Conservation (phyloP, 2,797 vertebrate species). For the Karalla daura region DNA sequence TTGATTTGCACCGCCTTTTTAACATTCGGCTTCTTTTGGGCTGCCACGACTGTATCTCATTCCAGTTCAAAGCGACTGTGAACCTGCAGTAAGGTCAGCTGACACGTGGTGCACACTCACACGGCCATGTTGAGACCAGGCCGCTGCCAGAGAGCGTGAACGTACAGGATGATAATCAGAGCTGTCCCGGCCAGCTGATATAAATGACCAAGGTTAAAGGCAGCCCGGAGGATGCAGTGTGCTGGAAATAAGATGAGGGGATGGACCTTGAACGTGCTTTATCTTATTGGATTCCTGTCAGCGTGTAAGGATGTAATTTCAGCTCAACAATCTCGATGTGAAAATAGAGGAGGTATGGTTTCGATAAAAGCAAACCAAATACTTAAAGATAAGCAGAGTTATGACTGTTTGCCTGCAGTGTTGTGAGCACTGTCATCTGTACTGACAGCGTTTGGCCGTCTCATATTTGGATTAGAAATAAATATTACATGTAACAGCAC, state of each 20-base stretch:
- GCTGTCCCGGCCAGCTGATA: constrained; percentile 32
- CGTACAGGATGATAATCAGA: constrained; percentile 44
- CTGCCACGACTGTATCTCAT: constrained; percentile 41
- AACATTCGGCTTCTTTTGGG: constrained; percentile 35
- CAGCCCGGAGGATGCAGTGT: background rate
- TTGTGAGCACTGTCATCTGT: too few species aligned
- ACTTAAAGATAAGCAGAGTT: background rate
- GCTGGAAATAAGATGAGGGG: constrained; percentile 32
- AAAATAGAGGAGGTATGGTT: background rate
- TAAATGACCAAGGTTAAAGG: constrained; percentile 45
- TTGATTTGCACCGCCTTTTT: constrained; percentile 53
- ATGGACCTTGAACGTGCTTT: constrained; percentile 23
- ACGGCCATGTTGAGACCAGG: background rate
- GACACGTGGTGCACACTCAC: constrained; percentile 60
- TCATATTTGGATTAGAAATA: too few species aligned
- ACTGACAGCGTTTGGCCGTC: background rate
- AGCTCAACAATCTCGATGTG: background rate
- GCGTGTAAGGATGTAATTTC: constrained; percentile 27
- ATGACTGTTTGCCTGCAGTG: background rate
- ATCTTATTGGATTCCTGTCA: constrained; percentile 31
- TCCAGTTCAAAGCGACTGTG: constrained; percentile 43
- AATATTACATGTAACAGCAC: too few species aligned
- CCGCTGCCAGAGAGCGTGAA: constrained; percentile 25
- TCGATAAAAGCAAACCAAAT: background rate
- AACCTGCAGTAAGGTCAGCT: constrained; percentile 37